Evolutionary conservation across 2,113 vertebrate species (phyloP).

Genomic region (Mus spicilegus): DNA sequence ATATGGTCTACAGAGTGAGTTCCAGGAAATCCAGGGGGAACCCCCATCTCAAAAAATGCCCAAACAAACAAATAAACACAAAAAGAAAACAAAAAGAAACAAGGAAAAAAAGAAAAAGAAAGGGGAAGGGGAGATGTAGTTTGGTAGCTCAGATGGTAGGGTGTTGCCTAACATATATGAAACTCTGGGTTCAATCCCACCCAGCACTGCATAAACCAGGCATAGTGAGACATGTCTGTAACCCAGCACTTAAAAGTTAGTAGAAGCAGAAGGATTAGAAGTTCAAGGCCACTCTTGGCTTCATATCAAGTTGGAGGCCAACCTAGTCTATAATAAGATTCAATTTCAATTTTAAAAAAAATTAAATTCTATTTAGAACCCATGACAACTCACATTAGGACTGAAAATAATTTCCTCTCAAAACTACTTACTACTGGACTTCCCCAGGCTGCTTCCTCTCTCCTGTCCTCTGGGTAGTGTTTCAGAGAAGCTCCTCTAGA

Average conservation of each 20-base stretch:
- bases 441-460: background rate
- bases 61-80: too few relatives aligned
- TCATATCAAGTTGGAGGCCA: background rate
- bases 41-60: background rate
- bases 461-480: background rate
- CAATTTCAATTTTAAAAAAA: background rate
- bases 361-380: slow-evolving; percentile 22
- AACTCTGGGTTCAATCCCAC: background rate
- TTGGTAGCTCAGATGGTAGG: background rate
- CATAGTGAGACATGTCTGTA: background rate
- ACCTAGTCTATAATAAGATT: background rate
- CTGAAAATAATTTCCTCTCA: slow-evolving; percentile 28
- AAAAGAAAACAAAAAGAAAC: background rate
- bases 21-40: background rate
- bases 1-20: background rate
- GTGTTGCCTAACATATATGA: background rate
- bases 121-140: background rate
- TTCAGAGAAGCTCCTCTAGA: background rate
- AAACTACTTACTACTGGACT: background rate
- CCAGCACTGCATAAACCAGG: background rate
- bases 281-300: background rate
- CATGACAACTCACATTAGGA: background rate
- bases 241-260: background rate
- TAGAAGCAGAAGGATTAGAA: background rate
- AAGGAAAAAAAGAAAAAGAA: background rate